phyloP scores from a whole-genome alignment of 2,797 vertebrate genomes.

The Botia kubotai region DNA sequence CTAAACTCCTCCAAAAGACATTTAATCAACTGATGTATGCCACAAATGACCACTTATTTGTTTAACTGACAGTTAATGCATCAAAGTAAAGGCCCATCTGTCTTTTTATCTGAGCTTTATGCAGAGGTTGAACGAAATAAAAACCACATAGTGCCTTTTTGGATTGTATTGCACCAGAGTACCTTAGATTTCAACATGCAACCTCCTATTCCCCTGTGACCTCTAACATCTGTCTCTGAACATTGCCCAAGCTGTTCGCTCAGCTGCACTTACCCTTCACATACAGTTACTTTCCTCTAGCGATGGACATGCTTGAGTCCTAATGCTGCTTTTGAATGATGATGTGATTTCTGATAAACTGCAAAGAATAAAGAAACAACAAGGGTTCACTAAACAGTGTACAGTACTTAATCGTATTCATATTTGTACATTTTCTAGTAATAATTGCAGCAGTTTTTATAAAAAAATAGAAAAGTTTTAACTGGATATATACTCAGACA shows the following conservation, averaged over 20 bases:
- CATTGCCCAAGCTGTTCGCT: conserved; percentile 4
- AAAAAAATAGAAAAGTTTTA: no score
- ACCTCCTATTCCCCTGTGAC: background rate
- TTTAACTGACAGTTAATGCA: conserved; percentile 24
- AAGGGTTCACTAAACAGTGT: background rate
- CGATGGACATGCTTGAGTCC: background rate
- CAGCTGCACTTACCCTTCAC: conserved; percentile 14
- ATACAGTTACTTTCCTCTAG: background rate
- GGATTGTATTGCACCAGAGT: conserved; percentile 19
- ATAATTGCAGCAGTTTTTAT: no score
- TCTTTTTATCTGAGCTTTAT: conserved; percentile 16
- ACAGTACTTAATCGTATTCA: no score
- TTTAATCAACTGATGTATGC: conserved; percentile 15
- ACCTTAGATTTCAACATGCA: conserved; percentile 27
- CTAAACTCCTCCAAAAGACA: background rate
- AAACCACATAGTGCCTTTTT: conserved; percentile 15
- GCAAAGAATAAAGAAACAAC: background rate
- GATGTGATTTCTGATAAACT: background rate
- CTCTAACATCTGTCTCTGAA: conserved; percentile 38
- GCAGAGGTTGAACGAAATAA: background rate
- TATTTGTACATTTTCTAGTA: no score
- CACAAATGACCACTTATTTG: conserved; percentile 25
- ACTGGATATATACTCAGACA: no score
- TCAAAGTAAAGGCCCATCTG: conserved; percentile 22
- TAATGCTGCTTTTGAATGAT: background rate